A percentile compares a stretch with the other conserved stretches of the same genome.
These are phyloP conservation scores for Taphrorychus bicolor DNA, from an alignment of 2,888 invertebrate genomes.

Conservation along the genomic window DNA sequence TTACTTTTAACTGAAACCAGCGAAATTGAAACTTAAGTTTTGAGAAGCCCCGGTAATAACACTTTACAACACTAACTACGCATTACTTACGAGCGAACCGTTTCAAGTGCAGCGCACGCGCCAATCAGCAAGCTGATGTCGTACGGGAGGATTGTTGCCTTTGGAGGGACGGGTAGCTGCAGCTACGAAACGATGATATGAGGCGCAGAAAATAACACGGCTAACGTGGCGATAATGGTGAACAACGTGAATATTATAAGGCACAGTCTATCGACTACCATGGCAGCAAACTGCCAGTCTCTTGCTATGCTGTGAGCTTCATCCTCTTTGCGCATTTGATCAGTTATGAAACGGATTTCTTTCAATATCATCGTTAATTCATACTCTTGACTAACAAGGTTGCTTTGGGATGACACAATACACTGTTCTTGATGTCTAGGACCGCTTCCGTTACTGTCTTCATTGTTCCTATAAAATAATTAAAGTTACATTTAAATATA, in stretches of 20 bases:
- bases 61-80: constrained; percentile 30
- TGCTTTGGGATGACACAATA: constrained; percentile 78
- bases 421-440: constrained; percentile 75
- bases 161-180: constrained; percentile 59
- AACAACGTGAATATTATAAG: constrained; percentile 99
- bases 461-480: constrained; percentile 56
- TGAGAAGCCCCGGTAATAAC: constrained; percentile 23
- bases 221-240: constrained; percentile 96
- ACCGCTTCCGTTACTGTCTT: constrained; percentile 64
- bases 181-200: constrained; percentile 92
- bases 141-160: constrained; percentile 28
- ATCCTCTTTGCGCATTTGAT: constrained; percentile 94
- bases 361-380: constrained; percentile 94
- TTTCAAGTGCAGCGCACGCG: constrained; percentile 3
- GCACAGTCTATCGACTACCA: constrained; percentile 99
- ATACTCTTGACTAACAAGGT: constrained; percentile 91
- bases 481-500: background rate
- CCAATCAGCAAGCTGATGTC: constrained; percentile 25
- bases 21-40: constrained; percentile 6
- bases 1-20: background rate
- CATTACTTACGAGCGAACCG: constrained; percentile 19
- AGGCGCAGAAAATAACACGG: constrained; percentile 95
- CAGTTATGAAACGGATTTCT: constrained; percentile 92
- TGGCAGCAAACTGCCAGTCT: constrained; percentile 99
- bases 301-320: constrained; percentile 92